Percentiles rank a stretch among this genome's conserved stretches.
phyloP scores from a whole-genome alignment of 2,888 invertebrate genomes.

The Aphidoletes aphidimyza region DNA sequence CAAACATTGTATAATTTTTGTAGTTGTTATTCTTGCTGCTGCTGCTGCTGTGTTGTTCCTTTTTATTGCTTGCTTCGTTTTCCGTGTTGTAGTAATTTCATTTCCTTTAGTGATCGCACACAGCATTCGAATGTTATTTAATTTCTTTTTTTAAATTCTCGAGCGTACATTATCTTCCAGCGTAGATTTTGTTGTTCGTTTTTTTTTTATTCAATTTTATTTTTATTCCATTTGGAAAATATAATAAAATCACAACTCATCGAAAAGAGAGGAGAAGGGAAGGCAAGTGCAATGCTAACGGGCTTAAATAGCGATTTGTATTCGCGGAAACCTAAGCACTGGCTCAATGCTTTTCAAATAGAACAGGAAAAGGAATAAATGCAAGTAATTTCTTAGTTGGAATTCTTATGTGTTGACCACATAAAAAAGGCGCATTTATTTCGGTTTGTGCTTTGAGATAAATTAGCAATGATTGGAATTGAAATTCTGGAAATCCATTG shows the following conservation, averaged over 20 bases:
- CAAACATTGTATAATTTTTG: not conserved
- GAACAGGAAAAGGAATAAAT: not conserved
- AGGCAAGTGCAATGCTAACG: no score
- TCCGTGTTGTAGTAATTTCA: not conserved
- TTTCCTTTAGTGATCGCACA: slow-evolving; percentile 8
- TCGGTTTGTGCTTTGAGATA: no score
- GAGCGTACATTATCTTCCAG: not conserved
- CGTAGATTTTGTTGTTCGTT: not conserved
- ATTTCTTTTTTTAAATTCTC: slow-evolving; percentile 4
- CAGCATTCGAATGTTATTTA: slow-evolving; percentile 33
- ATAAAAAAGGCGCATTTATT: no score
- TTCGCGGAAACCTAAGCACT: no score
- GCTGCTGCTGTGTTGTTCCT: not conserved
- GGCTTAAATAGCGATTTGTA: no score
- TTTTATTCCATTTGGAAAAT: no score
- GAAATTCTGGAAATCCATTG: no score
- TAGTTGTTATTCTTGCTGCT: not conserved
- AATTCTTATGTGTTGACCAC: no score
- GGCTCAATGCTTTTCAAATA: not conserved
- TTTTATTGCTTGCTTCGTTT: not conserved
- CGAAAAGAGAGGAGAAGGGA: not conserved
- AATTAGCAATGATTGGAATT: no score
- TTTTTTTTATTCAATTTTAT: no score
- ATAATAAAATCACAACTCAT: no score
- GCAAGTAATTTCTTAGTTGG: slow-evolving; percentile 18